Evolutionary conservation across 2,113 vertebrate genomes (phyloP).

Genomic region (Heliornis fulica): DNA sequence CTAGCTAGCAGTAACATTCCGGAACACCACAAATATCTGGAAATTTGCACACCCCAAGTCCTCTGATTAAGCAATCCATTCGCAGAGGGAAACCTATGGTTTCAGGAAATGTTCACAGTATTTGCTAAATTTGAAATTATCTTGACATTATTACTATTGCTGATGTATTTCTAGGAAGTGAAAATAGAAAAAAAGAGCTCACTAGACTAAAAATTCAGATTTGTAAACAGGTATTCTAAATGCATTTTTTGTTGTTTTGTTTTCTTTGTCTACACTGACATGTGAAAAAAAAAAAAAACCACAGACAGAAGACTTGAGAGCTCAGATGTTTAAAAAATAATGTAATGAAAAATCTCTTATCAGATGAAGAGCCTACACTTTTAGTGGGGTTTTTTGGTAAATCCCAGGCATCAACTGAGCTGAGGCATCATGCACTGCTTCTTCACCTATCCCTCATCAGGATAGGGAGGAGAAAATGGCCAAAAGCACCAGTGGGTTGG

Average conservation of each 20-base stretch:
- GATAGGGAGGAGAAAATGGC: no score
- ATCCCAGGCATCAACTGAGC: no score
- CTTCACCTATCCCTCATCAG: no score
- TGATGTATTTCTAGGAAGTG: background rate
- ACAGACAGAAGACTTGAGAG: background rate
- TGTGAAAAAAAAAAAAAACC: background rate
- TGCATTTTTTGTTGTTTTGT: background rate
- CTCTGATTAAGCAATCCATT: background rate
- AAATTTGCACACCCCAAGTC: fast-evolving
- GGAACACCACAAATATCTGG: background rate
- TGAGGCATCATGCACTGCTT: no score
- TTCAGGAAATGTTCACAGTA: background rate
- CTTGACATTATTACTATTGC: background rate
- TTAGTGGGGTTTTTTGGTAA: background rate
- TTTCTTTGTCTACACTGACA: background rate
- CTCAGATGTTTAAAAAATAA: background rate
- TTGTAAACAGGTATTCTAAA: background rate
- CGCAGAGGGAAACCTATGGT: background rate
- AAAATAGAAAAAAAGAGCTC: background rate
- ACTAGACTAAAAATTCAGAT: background rate
- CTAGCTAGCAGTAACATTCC: background rate
- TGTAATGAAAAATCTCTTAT: background rate
- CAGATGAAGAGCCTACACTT: background rate
- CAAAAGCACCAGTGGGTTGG: no score
- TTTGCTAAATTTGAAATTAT: background rate